Evolutionary conservation across 2,113 vertebrate genomes (phyloP).

Genomic region (Melanostigma gelatinosum): DNA sequence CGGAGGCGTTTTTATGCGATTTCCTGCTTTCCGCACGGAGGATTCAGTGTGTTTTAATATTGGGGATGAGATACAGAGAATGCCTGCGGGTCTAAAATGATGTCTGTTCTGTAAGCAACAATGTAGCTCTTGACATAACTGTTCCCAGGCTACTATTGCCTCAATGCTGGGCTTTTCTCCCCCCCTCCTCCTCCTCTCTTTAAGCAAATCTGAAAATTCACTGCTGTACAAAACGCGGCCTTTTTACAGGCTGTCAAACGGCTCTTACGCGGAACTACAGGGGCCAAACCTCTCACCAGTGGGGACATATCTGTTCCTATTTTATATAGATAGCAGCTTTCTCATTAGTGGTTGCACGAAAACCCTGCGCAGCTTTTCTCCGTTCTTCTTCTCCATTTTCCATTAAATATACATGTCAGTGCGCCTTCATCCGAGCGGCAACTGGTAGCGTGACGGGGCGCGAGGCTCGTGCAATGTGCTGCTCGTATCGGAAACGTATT

Average conservation of each 20-base stretch:
- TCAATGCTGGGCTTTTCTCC: conserved; percentile 17
- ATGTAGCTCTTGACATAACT: conserved; percentile 43
- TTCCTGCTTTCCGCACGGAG: conserved; percentile 57
- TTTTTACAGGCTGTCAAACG: conserved; percentile 57
- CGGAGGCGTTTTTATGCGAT: conserved; percentile 43
- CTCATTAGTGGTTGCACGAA: conserved; percentile 22
- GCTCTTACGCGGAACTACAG: conserved; percentile 46
- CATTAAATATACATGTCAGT: conserved; percentile 57
- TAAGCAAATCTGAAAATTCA: conserved; percentile 36
- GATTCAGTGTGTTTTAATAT: conserved; percentile 26
- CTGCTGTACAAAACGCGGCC: conserved; percentile 64
- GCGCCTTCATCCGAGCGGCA: conserved; percentile 56
- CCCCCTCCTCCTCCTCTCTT: too few species aligned
- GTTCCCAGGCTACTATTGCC: conserved; percentile 26
- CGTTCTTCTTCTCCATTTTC: neutral
- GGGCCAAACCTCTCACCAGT: neutral
- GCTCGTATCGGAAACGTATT: conserved; percentile 1
- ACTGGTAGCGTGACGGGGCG: conserved; percentile 48
- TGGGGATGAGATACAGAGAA: neutral
- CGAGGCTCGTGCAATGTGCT: conserved; percentile 29
- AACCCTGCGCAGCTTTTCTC: neutral
- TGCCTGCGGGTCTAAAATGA: neutral
- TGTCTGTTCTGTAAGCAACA: neutral
- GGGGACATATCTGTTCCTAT: conserved; percentile 5
- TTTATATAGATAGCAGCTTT: conserved; percentile 4